These are phyloP conservation scores for Neoseiulus cucumeris DNA, from an alignment of 1,140 invertebrate genomes.

Conservation along the genomic window DNA sequence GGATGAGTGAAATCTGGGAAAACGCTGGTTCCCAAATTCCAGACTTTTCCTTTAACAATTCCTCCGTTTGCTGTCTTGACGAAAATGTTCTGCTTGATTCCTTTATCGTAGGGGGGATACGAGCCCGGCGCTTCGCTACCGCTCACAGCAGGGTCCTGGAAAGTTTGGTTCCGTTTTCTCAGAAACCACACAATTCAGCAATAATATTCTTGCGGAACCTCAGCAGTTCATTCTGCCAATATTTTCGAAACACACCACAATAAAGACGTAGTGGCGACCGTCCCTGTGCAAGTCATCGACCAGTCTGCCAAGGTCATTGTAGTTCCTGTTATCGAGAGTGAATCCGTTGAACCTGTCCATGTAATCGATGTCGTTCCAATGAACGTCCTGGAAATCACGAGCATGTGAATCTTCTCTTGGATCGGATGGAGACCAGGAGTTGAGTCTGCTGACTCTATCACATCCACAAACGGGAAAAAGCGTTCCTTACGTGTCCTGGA, in stretches of 20 bases:
- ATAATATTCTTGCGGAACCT: slow-evolving; percentile 37
- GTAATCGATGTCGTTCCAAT: slow-evolving; percentile 82
- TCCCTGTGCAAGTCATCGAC: slow-evolving; percentile 42
- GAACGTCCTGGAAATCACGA: slow-evolving; percentile 31
- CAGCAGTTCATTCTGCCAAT: not conserved
- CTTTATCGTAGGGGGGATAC: slow-evolving; percentile 24
- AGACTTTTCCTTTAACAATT: slow-evolving; percentile 20
- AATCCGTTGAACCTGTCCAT: slow-evolving; percentile 72
- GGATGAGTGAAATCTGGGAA: slow-evolving; percentile 73
- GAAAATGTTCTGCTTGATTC: slow-evolving; percentile 21
- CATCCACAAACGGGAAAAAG: not conserved
- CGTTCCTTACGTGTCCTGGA: not conserved
- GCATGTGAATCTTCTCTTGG: slow-evolving; percentile 20
- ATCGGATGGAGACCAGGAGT: slow-evolving; percentile 27
- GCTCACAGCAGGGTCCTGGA: slow-evolving; percentile 25
- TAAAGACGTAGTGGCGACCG: slow-evolving; percentile 14
- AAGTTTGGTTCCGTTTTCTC: not conserved
- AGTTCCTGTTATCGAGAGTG: slow-evolving; percentile 46
- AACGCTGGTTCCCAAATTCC: slow-evolving; percentile 25
- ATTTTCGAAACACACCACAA: slow-evolving; percentile 8
- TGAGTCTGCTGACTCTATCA: not conserved
- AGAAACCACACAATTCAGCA: not conserved
- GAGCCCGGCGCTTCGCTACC: slow-evolving; percentile 19
- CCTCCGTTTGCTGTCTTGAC: slow-evolving; percentile 21
- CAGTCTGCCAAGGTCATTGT: slow-evolving; percentile 45